Evolutionary conservation across 2,888 invertebrate species (phyloP).

Genomic region (Drosophila anomelani): DNA sequence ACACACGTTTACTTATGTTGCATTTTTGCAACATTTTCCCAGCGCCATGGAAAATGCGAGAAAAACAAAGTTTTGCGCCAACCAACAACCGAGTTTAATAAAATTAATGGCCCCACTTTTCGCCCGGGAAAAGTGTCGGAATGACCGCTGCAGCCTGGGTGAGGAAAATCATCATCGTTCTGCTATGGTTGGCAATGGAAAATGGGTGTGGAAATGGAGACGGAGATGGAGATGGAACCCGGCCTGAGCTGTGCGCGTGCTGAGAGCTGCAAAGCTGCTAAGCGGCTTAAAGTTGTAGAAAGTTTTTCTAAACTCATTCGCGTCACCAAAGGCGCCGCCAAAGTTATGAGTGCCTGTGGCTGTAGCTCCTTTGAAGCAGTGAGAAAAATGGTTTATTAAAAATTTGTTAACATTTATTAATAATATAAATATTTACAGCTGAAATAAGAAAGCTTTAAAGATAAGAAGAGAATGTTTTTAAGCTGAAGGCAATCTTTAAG

Average conservation of each 20-base stretch:
- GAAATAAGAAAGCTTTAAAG: not conserved
- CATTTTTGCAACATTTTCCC: conserved; percentile 41
- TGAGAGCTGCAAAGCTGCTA: conserved; percentile 79
- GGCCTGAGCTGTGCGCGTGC: conserved; percentile 54
- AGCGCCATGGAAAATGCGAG: conserved; percentile 35
- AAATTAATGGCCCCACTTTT: conserved; percentile 56
- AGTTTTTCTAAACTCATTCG: conserved; percentile 81
- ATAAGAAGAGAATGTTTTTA: not conserved
- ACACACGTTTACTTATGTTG: conserved; percentile 51
- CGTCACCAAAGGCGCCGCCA: conserved; percentile 78
- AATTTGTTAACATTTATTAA: not conserved
- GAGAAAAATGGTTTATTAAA: conserved; percentile 6
- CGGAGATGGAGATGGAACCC: not conserved
- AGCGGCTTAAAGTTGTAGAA: conserved; percentile 81
- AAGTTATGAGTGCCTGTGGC: conserved; percentile 76
- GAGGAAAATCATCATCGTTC: conserved; percentile 23
- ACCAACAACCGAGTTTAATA: conserved; percentile 54
- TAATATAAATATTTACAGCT: not conserved
- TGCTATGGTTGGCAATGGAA: not conserved
- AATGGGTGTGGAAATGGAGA: not conserved
- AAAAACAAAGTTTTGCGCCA: conserved; percentile 27
- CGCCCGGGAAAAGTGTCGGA: conserved; percentile 58
- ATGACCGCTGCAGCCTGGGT: conserved; percentile 46
- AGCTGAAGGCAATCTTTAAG: not conserved
- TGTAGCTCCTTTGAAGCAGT: conserved; percentile 15